These are phyloP conservation scores for Scophthalmus maximus DNA, from an alignment of 2,113 vertebrate genomes.

Conservation along the genomic window DNA sequence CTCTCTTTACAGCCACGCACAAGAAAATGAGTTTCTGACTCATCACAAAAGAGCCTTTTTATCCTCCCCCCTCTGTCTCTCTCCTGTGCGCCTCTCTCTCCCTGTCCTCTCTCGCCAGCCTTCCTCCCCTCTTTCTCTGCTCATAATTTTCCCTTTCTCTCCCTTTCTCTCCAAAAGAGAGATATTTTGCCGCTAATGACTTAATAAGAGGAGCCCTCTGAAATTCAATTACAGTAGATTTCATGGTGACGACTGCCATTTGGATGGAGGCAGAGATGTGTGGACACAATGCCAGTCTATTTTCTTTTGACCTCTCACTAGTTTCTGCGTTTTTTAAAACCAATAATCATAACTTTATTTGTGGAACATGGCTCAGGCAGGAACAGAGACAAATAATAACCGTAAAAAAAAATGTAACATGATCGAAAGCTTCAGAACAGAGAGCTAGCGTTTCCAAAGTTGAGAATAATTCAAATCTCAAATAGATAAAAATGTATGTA, in stretches of 20 bases:
- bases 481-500: too few relatives aligned
- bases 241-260: conserved; percentile 56
- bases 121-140: conserved; percentile 40
- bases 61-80: conserved; percentile 52
- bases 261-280: conserved; percentile 38
- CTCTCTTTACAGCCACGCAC: conserved; percentile 89
- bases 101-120: conserved; percentile 28
- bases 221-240: conserved; percentile 84
- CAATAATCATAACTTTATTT: conserved; percentile 29
- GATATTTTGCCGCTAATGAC: conserved; percentile 73
- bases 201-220: conserved; percentile 73
- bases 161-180: conserved; percentile 45
- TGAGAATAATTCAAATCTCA: too few relatives aligned
- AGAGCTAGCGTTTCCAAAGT: too few relatives aligned
- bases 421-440: neutral
- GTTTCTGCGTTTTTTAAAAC: conserved; percentile 21
- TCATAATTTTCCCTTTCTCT: conserved; percentile 65
- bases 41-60: conserved; percentile 96
- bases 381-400: too few relatives aligned
- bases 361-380: neutral
- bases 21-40: conserved; percentile 99
- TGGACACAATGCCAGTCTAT: conserved; percentile 15
- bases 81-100: conserved; percentile 45
- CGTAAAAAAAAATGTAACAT: neutral
- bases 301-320: conserved; percentile 52